Percentiles rank a stretch among this genome's conserved stretches.
These are phyloP conservation scores for Agrypnus murinus DNA, from an alignment of 2,888 invertebrate genomes.

Conservation along the genomic window DNA sequence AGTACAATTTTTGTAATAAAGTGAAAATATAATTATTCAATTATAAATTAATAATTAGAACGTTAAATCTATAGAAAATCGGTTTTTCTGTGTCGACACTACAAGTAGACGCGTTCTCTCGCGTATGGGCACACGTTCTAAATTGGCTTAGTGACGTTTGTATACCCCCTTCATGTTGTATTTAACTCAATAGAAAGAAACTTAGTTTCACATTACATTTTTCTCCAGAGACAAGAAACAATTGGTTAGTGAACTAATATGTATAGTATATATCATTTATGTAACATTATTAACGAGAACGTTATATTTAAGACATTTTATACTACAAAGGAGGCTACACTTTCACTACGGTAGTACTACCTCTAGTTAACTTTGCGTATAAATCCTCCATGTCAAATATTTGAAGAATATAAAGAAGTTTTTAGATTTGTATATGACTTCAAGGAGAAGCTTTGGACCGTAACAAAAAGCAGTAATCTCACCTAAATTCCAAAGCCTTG, in stretches of 20 bases:
- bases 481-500: constrained; percentile 41
- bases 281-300: constrained; percentile 33
- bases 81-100: constrained; percentile 17
- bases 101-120: constrained; percentile 9
- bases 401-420: constrained; percentile 22
- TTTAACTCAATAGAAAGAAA: background rate
- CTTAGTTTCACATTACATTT: constrained; percentile 4
- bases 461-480: constrained; percentile 42
- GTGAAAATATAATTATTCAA: background rate
- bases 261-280: constrained; percentile 26
- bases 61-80: constrained; percentile 4
- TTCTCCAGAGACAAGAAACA: constrained; percentile 30
- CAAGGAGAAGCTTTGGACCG: constrained; percentile 36
- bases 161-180: constrained; percentile 3
- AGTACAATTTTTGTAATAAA: background rate
- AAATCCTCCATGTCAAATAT: constrained; percentile 17
- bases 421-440: constrained; percentile 16
- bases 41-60: background rate
- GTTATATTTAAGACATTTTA: constrained; percentile 39
- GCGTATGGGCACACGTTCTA: constrained; percentile 5
- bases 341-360: constrained; percentile 32
- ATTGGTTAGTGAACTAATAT: constrained; percentile 35
- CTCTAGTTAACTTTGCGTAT: constrained; percentile 10
- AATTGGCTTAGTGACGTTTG: constrained; percentile 15
- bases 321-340: constrained; percentile 23